These are phyloP conservation scores for Cotesia chilonis DNA, from an alignment of 1,140 invertebrate species.

Conservation along the genomic window DNA sequence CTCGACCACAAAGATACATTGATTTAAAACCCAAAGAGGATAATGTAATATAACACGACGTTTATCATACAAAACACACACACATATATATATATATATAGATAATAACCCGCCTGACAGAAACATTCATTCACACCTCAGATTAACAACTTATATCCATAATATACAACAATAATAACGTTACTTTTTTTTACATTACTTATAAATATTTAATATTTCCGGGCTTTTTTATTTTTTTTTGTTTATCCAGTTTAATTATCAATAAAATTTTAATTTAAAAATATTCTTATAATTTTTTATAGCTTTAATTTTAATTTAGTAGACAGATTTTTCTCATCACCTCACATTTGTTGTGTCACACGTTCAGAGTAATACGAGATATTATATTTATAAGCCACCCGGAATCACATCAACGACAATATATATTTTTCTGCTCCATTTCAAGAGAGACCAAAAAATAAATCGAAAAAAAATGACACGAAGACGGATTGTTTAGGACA, in stretches of 20 bases:
- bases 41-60: too few relatives aligned
- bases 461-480: too few relatives aligned
- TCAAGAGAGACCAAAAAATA: too few relatives aligned
- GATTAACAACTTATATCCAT: too few relatives aligned
- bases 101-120: background rate
- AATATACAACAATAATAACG: too few relatives aligned
- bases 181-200: too few relatives aligned
- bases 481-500: too few relatives aligned
- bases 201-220: too few relatives aligned
- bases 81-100: too few relatives aligned
- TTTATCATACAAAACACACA: too few relatives aligned
- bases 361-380: conserved; percentile 7
- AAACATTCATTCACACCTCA: conserved; percentile 27
- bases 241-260: conserved; percentile 63
- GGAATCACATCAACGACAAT: background rate
- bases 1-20: background rate
- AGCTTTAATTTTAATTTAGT: conserved; percentile 35
- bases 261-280: background rate
- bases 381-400: too few relatives aligned
- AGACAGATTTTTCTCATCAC: conserved; percentile 28
- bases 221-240: too few relatives aligned
- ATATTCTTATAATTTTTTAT: conserved; percentile 22
- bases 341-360: conserved; percentile 35
- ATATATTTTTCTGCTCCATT: background rate
- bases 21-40: background rate